Percentiles rank a stretch among this genome's conserved stretches.
phyloP scores from a whole-genome alignment of 2,797 vertebrate genomes.

The Glossophaga mutica region DNA sequence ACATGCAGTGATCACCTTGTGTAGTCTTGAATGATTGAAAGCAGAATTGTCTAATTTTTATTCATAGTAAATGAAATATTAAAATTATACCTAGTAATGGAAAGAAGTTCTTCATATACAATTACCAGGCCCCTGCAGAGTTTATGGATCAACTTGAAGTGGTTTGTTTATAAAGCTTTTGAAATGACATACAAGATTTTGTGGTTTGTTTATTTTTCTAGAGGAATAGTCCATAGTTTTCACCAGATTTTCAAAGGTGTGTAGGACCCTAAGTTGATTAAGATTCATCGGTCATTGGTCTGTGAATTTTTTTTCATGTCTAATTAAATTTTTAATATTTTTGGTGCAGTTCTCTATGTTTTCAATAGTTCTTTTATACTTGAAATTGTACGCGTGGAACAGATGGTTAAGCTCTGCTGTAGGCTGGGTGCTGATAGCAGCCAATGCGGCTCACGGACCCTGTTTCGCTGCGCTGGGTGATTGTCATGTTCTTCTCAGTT shows the following conservation, averaged over 20 bases:
- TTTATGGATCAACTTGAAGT: background rate
- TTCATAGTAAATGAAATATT: background rate
- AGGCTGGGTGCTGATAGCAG: background rate
- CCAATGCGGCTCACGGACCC: background rate
- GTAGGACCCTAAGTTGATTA: background rate
- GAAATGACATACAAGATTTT: background rate
- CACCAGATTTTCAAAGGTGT: background rate
- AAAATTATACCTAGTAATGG: background rate
- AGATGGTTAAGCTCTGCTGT: background rate
- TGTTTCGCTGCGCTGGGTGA: background rate
- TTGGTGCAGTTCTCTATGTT: background rate
- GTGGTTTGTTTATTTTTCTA: background rate
- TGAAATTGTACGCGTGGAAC: background rate
- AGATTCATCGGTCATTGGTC: background rate
- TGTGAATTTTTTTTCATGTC: background rate
- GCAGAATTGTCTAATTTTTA: constrained; percentile 1
- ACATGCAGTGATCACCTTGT: background rate
- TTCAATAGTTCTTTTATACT: background rate
- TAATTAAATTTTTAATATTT: background rate
- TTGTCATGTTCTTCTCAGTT: background rate
- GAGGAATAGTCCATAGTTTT: background rate
- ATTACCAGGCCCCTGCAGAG: background rate
- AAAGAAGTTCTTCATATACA: background rate
- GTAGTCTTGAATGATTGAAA: background rate
- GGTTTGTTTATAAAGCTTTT: background rate